Conservation (phyloP, 2,888 invertebrate species). For the Eristalis intricaria region DNA sequence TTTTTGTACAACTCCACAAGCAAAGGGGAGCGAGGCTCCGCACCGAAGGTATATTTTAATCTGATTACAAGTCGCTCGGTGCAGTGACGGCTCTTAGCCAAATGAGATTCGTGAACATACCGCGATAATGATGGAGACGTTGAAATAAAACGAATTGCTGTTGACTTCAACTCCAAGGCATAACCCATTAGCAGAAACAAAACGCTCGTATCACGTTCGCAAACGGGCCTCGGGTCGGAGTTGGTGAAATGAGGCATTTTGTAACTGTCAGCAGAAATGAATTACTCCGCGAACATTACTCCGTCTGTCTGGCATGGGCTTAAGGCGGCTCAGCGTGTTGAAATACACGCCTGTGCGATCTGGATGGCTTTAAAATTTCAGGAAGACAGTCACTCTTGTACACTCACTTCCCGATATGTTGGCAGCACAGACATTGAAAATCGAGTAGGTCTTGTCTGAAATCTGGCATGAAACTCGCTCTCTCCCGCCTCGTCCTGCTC, state of each 20-base stretch:
- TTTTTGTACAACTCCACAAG: neutral
- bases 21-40: too few species aligned
- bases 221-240: neutral
- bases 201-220: neutral
- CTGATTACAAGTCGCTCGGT: slow-evolving; percentile 25
- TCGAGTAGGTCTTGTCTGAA: too few species aligned
- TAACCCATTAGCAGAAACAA: neutral
- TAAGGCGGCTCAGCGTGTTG: too few species aligned
- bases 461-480: too few species aligned
- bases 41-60: slow-evolving; percentile 29
- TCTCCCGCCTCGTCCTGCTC: too few species aligned
- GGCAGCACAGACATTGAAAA: too few species aligned
- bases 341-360: too few species aligned
- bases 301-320: too few species aligned
- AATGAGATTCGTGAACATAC: slow-evolving; percentile 7
- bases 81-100: slow-evolving; percentile 9
- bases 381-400: too few species aligned
- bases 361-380: too few species aligned
- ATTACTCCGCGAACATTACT: too few species aligned
- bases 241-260: neutral
- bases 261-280: neutral
- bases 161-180: neutral
- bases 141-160: neutral
- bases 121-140: neutral
- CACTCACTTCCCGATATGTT: too few species aligned